These are phyloP conservation scores for Syncerus caffer DNA, from an alignment of 2,797 vertebrate genomes.

Conservation along the genomic window DNA sequence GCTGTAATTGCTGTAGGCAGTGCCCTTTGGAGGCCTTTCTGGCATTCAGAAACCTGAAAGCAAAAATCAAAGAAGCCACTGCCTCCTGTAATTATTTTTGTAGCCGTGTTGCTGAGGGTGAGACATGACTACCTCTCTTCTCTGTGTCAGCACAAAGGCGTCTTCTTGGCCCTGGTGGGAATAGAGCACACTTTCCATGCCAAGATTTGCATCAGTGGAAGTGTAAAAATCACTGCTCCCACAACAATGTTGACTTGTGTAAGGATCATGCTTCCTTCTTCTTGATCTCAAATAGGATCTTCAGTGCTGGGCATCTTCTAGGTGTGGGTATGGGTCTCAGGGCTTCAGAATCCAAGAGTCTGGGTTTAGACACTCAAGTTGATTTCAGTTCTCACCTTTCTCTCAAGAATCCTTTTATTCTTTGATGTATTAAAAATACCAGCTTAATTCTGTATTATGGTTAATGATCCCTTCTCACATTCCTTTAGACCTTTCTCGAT, in stretches of 20 bases:
- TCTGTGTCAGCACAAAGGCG: not conserved
- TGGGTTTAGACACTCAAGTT: not conserved
- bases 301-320: not conserved
- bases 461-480: not conserved
- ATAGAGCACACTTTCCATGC: not conserved
- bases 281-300: not conserved
- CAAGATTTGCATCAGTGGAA: not conserved
- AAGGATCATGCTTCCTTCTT: not conserved
- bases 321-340: not conserved
- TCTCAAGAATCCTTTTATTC: conserved; percentile 15
- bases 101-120: not conserved
- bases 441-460: not conserved
- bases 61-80: conserved; percentile 43
- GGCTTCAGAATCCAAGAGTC: not conserved
- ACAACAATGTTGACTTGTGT: not conserved
- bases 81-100: conserved; percentile 48
- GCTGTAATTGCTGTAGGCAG: conserved; percentile 35
- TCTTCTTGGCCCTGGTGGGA: not conserved
- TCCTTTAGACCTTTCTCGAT: not conserved
- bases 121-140: not conserved
- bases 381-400: conserved; percentile 27
- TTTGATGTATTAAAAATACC: not conserved
- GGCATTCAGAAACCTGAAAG: not conserved
- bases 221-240: not conserved
- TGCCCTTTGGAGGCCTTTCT: conserved; percentile 42